Base-by-base conservation (phyloP, 2,113 vertebrate genomes). In the Corynorhinus townsendii region DNA sequence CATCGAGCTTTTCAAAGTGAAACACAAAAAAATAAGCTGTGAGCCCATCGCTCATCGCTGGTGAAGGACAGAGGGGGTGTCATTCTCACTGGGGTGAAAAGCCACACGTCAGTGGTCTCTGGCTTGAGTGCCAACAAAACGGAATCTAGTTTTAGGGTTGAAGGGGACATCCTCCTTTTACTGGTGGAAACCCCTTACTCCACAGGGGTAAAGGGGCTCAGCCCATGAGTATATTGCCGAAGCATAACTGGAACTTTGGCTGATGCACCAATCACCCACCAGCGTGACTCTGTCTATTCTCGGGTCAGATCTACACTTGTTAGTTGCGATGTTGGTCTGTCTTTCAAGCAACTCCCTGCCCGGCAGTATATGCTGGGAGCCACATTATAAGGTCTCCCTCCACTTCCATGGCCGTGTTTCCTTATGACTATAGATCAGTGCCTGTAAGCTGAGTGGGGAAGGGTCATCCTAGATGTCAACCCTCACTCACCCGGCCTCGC, bases 1-100 rank as follows among this genome's bases (percentile, higher is more conserved):
- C 84, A 81, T 71, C 88, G 86, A 90, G 89, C 95, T 94, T 62
- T 91, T 93, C 76, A 52, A 94, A 90, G 45, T 85, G 43, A 96
- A 93, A 93, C 75, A 62, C 59, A 84, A 89, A 93, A 96, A 75
- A 69, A 93, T 64, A 77, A 92, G 81, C 66, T 87, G 30, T 43
- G 87, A 87, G 83, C 20, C 24, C 84, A 85, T 97, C 81, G 16
- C 73, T 82, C 76, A 59, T 82, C 72, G 22, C 28, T 8, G 33
- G 84, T 45, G 47, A 96, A 22, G 22, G 20, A 49, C 7, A 14
- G 7, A 4, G 45, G 30, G 20, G 83, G 24, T 81, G 86, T 66
- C 54, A 16, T 49, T 93, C 49, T 82, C 71, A 68, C 84, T 8
- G 76, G 49, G 17, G 11, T 89, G 73, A 91, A 96, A 96, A 93